Evolutionary conservation across 2,113 vertebrate species (phyloP), one percentile per base, ranked within the genome.

Genomic region (Melanostigma gelatinosum): DNA sequence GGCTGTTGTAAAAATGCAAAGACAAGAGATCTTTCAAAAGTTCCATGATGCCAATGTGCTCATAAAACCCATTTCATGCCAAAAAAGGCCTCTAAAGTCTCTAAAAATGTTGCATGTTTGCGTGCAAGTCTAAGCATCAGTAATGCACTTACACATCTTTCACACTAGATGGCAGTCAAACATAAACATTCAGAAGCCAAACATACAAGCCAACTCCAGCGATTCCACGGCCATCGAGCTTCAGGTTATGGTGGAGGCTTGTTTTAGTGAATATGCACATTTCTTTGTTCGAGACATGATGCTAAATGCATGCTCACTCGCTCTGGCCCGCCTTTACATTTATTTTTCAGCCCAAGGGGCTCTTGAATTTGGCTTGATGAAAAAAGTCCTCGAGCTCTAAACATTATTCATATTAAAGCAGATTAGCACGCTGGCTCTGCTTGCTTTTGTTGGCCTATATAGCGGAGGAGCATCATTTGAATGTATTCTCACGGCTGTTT

Each of bases 91-190:
- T 62, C n/a, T n/a, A 32, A 36, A 55, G 46, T 46, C 32, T 65
- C 15, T n/a, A 18, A 20, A 38, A 52, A 46, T 12, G 7, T 24
- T 38, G 18, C 10, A 54, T 34, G 6, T 50, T 44, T 55, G 4
- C 12, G 2, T 9, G 4, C 22, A 3, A 27, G 18, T 48, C 3
- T 22, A 9, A 42, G 3, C 32, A 27, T 46, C 67, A 40, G 18
- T 46, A 20, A 50, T 12, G 20, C 72, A 72, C 20, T 80, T 80
- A 0, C 66, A 50, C 12, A 11, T n/a, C 10, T 71, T 46, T n/a
- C 44, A 18, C 92, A 91, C 88, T 88, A 93, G 92, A 81, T 91
- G 92, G 89, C 88, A 91, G 83, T 85, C 81, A 88, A 84, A 85
- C 73, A 85, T 44, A 78, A 88, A 75, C 58, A 76, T 79, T 79